These are phyloP conservation scores for Pantherophis vulpinus DNA, from an alignment of 2,797 vertebrate species.

Conservation along the genomic window DNA sequence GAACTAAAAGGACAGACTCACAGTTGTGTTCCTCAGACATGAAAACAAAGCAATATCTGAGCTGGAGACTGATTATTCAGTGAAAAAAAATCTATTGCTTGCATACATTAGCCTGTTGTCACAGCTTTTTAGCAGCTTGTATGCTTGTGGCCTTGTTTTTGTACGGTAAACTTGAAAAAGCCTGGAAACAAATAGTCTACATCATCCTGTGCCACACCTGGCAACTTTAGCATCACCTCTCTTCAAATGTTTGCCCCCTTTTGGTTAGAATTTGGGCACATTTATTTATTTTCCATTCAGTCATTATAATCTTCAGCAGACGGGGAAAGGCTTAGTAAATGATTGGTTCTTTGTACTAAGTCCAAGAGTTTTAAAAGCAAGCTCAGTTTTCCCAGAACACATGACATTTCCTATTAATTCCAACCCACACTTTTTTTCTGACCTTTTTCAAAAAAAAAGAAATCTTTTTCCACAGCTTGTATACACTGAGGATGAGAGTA, in stretches of 20 bases:
- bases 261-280: neutral
- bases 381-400: constrained; percentile 27
- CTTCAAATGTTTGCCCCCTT: neutral
- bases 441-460: neutral
- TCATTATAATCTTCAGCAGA: constrained; percentile 13
- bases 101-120: neutral
- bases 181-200: neutral
- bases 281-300: constrained; percentile 16
- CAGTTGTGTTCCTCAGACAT: neutral
- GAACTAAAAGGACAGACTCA: neutral
- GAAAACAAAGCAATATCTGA: neutral
- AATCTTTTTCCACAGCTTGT: neutral
- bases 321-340: constrained; percentile 12
- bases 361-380: constrained; percentile 41
- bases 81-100: neutral
- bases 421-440: neutral
- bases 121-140: neutral
- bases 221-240: neutral
- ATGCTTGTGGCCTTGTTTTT: neutral
- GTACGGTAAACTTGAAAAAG: neutral
- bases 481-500: neutral
- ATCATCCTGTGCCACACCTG: neutral
- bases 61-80: neutral
- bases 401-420: constrained; percentile 12
- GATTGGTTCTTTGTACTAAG: constrained; percentile 27